Base-by-base conservation (phyloP, 1,140 invertebrate genomes). In the Ylistrum balloti region DNA sequence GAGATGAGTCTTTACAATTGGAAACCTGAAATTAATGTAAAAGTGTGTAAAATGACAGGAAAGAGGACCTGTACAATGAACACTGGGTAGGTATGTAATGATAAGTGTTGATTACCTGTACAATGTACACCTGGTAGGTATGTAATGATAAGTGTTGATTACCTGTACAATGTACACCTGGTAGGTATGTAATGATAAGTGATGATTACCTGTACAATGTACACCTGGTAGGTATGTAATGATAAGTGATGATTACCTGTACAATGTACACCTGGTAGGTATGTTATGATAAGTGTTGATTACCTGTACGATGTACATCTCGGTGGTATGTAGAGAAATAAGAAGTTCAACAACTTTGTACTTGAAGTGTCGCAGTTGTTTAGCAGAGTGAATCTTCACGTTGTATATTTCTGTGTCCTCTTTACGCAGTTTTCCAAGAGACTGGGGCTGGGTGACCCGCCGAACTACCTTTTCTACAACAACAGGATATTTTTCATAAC, bases 301-400 rank as follows among this genome's bases (percentile, higher is more conserved):
- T 88, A 95, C 95, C 96, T 97, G 97, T 86, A 97, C 97, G n/a
- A 98, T 97, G 94, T 98, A 98, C 48, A 97, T 96, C 0, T 97
- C 94, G 2, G 97, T 97, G 11, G 97, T 97, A 28, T 98, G 96
- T 0, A 98, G 96, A 33, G 96, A 96, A 9, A 97, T 97, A 5
- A 98, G 96, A 93, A 98, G 98, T 35, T 97, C 97, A 0, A 98
- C 95, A 28, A 97, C 96, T 0, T 97, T 97, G 93, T 98, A 98
- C 96, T 98, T 98, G 93, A 98, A 98, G 94, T 98, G 97, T 20
- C 98, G 96, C 91, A 98, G 95, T 91, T 98, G 97, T 94, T 98
- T 98, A 1, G 97, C 96, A 2, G 97, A 97, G 93, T 97, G 97
- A 0, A 96, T 96, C 13, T 96, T 96, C 0, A 98, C 96, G 94